Base-by-base conservation (phyloP, 2,797 vertebrate genomes). In the Oreochromis mossambicus region DNA sequence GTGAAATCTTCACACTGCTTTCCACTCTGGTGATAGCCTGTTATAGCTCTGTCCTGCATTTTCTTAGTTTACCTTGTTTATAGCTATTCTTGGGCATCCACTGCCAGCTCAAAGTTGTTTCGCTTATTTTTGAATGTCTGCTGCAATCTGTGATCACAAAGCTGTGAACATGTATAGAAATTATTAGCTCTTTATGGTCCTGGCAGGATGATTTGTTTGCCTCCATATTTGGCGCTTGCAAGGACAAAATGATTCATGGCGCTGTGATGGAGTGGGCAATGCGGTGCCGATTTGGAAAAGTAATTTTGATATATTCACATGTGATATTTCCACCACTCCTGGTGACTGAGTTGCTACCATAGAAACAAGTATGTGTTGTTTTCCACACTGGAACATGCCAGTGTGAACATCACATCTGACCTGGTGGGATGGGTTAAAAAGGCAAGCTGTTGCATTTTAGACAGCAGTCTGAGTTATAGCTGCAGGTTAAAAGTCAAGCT, bases 401-500 rank as follows among this genome's bases (percentile, higher is more conserved):
- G 58, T 26, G 61, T 85, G 86, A 86, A 70, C 84, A n/a, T 79
- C 63, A 54, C 15, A 41, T 80, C 79, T 84, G 79, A 63, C 41
- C 15, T 32, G 19, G 17, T 63, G 11, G 7, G 80, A 82, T 38
- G 88, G 84, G 87, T 90, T 88, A 84, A 90, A 61, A 43, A 61
- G 21, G 55, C 38, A 70, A 38, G 54, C 82, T 77, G 85, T 21
- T 84, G 54, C 14, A 5, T 68, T 87, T 77, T 81, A 78, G 52
- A 81, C 3, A 9, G 24, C 50, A 61, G 86, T 61, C 81, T 91
- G 91, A 95, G 86, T 94, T 92, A 92, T 89, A 61, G 89, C 83
- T 70, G 66, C 63, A 82, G 94, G 92, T 94, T 89, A 92, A 89
- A 92, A 81, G 92, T 94, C 93, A 91, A 84, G 84, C 87, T 89